phyloP scores from a whole-genome alignment of 2,113 vertebrate genomes.

The Vidua macroura region DNA sequence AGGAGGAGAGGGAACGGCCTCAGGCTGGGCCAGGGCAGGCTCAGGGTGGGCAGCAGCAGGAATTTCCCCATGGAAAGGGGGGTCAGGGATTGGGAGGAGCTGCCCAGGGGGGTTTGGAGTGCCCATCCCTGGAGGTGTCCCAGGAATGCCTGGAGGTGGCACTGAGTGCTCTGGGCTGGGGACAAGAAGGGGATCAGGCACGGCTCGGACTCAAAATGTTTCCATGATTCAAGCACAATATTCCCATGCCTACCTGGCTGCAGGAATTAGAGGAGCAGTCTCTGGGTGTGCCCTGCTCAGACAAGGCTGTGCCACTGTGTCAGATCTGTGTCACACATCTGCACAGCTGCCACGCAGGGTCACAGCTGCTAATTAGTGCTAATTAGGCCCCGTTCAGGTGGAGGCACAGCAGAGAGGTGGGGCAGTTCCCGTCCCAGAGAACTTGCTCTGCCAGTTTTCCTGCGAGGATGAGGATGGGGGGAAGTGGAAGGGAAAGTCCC shows the following conservation, averaged over 20 bases:
- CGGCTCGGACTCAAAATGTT: fast-evolving
- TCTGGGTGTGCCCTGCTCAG: not conserved
- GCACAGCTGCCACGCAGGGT: not conserved
- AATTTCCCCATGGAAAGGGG: not conserved
- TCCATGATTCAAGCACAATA: not conserved
- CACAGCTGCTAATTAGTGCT: not conserved
- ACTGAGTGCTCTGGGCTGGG: not conserved
- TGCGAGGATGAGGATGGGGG: not conserved
- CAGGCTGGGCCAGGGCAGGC: not conserved
- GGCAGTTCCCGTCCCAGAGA: not conserved
- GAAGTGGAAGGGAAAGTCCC: not conserved
- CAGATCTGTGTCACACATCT: not conserved
- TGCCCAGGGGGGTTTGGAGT: not conserved
- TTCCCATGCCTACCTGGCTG: not conserved
- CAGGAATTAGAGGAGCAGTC: not conserved
- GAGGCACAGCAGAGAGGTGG: not conserved
- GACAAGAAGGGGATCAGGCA: fast-evolving
- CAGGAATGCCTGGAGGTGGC: not conserved
- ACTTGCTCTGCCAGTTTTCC: not conserved
- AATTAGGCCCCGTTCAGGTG: not conserved
- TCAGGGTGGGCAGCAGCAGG: not conserved
- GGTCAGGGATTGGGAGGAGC: not conserved
- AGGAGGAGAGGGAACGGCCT: not conserved
- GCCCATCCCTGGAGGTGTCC: not conserved
- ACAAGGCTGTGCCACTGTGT: fast-evolving